Base-by-base conservation (phyloP, 2,797 vertebrate genomes). In the Tinamus major region DNA sequence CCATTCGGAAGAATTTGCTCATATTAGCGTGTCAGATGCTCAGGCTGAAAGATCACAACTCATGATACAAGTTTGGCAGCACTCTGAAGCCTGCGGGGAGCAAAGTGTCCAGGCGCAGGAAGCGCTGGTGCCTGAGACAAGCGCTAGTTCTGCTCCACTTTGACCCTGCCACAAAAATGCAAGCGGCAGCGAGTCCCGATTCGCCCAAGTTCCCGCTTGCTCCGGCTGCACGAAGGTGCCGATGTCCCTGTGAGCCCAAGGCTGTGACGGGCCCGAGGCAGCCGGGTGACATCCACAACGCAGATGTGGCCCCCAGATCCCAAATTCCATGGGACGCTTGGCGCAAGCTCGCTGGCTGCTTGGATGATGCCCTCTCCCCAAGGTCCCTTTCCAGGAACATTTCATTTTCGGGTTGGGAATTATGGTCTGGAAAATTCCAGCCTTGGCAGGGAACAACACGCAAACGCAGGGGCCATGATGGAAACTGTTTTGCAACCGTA, bases 401-500 rank as follows among this genome's bases (percentile, higher is more conserved):
- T 21, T 39, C 9, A 2, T 59, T 87, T 87, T 80, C 56, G 44
- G 14, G 9, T 65, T 42, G 51, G 62, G 80, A 80, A 86, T 15
- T 46, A 62, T 0, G 3, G 69, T 65, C 71, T 58, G 72, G 79
- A 95, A 93, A 94, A 90, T 71, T 84, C 79, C 90, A 94, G 49
- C 78, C 46, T 71, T 1, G 1, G 59, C 74, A 58, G 56, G 70
- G 59, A 93, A 37, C 0, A 3, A 77, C 53, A 61, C 87, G 84
- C 16, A 26, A 71, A 21, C 39, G 68, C 35, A 89, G 65, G 81
- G 87, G 42, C 79, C 51, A 70, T 8, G 67, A 83, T 58, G 79
- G 87, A 95, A 96, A 91, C 55, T 91, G 31, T 70, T 94, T 92
- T 85, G 92, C 79, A 96, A 31, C 55, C 9, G 71, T 35, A 42